Percentiles rank a stretch among this genome's conserved stretches.
Conservation (phyloP, 2,888 invertebrate species). For the Cyaniris semiargus region DNA sequence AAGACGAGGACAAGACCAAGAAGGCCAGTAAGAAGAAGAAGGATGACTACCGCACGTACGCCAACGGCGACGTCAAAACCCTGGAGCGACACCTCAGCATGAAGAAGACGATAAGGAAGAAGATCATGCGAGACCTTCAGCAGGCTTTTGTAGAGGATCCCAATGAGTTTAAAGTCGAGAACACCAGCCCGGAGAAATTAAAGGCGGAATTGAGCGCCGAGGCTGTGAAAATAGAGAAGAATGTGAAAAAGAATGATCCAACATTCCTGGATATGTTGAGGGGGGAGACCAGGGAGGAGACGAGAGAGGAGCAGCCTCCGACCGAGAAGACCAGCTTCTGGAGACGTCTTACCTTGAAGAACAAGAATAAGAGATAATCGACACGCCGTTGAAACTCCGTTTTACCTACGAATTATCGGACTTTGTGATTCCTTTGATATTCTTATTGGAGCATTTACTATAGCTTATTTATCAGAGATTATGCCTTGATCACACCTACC, state of each 20-base stretch:
- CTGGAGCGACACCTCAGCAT: slow-evolving; percentile 90
- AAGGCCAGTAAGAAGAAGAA: slow-evolving; percentile 82
- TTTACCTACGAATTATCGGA: slow-evolving; percentile 44
- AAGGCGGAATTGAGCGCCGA: slow-evolving; percentile 85
- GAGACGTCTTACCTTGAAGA: slow-evolving; percentile 86
- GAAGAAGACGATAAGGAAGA: slow-evolving; percentile 92
- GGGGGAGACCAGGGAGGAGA: slow-evolving; percentile 78
- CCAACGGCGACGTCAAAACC: slow-evolving; percentile 86
- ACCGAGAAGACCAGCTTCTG: slow-evolving; percentile 84
- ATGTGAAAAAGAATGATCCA: slow-evolving; percentile 78
- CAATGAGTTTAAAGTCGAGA: slow-evolving; percentile 85
- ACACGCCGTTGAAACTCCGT: slow-evolving; percentile 51
- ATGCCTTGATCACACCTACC: no score
- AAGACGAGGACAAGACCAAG: slow-evolving; percentile 78
- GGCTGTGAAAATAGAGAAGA: slow-evolving; percentile 82
- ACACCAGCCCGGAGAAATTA: slow-evolving; percentile 84
- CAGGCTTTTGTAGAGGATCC: slow-evolving; percentile 87
- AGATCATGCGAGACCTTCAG: slow-evolving; percentile 91
- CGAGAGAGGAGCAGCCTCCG: slow-evolving; percentile 71
- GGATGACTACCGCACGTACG: slow-evolving; percentile 84
- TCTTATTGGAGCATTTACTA: slow-evolving; percentile 27
- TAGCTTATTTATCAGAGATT: slow-evolving; percentile 2
- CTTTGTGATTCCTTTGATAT: slow-evolving; percentile 23
- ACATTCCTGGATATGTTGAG: slow-evolving; percentile 85
- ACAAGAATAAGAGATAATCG: slow-evolving; percentile 83